Evolutionary conservation across 2,113 vertebrate genomes (phyloP).

Genomic region (Melanerpes formicivorus): DNA sequence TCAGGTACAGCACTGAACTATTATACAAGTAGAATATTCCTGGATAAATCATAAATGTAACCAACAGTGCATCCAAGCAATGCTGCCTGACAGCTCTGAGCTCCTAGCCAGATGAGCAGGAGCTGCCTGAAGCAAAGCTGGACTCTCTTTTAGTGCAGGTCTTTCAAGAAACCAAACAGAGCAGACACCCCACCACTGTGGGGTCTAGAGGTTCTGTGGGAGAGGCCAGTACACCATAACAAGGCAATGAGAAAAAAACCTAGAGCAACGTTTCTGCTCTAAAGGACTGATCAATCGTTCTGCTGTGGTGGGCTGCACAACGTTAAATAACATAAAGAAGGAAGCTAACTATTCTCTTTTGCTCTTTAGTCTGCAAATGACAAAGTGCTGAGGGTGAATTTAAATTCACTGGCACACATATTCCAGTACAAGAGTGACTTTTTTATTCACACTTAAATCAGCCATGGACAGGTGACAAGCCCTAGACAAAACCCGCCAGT

Average conservation of each 20-base stretch:
- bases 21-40: neutral
- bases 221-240: neutral
- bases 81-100: neutral
- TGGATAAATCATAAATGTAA: conserved; percentile 4
- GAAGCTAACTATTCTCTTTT: neutral
- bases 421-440: neutral
- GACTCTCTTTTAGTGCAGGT: neutral
- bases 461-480: neutral
- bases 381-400: neutral
- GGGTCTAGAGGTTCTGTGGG: neutral
- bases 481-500: neutral
- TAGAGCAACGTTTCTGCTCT: neutral
- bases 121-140: neutral
- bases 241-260: neutral
- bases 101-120: neutral
- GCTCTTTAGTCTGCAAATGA: neutral
- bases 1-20: neutral
- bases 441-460: neutral
- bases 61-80: neutral
- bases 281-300: neutral
- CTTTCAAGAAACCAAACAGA: neutral
- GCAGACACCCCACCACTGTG: neutral
- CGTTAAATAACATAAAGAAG: neutral
- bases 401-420: neutral
- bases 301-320: neutral